Percentiles rank a stretch among this genome's conserved stretches.
Evolutionary conservation across 2,797 vertebrate species (phyloP).

Genomic region (Chrysocyon brachyurus): DNA sequence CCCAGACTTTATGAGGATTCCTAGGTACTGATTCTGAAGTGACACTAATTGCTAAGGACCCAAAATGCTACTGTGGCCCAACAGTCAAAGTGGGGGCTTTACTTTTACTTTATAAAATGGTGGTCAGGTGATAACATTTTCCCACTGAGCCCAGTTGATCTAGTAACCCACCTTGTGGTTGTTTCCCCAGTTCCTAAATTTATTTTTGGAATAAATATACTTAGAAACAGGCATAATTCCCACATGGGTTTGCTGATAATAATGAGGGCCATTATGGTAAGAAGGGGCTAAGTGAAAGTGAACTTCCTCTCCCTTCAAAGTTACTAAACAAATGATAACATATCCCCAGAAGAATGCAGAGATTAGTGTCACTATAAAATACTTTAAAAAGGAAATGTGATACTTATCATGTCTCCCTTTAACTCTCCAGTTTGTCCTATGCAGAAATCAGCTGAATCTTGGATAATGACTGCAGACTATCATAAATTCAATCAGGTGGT

Average conservation of each 20-base stretch:
- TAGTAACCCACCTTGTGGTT: not conserved
- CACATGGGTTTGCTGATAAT: not conserved
- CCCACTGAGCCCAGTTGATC: not conserved
- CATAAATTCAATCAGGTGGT: not conserved
- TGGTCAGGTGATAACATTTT: not conserved
- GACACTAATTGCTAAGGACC: not conserved
- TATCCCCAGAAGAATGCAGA: not conserved
- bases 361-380: conserved; percentile 14
- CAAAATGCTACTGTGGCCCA: not conserved
- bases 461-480: not conserved
- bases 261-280: not conserved
- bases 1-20: not conserved
- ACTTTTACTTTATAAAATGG: not conserved
- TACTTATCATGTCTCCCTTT: not conserved
- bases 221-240: conserved; percentile 1
- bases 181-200: not conserved
- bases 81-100: not conserved
- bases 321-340: not conserved
- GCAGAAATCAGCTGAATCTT: not conserved
- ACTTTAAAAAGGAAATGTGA: not conserved
- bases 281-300: not conserved
- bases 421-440: not conserved
- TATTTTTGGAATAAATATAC: conserved; percentile 16
- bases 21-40: not conserved
- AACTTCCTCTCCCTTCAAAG: not conserved